Conservation (phyloP, 1,140 invertebrate species). For the Thaumatotibia leucotreta region DNA sequence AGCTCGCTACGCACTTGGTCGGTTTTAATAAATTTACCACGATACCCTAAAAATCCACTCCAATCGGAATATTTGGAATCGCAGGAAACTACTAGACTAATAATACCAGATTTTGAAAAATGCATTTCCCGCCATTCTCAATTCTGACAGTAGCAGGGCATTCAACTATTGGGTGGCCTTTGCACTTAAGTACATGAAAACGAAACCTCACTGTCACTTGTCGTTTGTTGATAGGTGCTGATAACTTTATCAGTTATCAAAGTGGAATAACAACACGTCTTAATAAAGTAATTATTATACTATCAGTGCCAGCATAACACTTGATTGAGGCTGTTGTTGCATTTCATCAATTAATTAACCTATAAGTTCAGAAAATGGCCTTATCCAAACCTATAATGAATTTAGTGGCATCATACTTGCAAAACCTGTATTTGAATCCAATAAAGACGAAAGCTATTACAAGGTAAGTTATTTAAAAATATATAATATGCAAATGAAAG, state of each 20-base stretch:
- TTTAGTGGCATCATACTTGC: slow-evolving; percentile 81
- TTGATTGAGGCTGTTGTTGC: not conserved
- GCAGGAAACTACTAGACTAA: not conserved
- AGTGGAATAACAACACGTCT: not conserved
- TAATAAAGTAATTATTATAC: not conserved
- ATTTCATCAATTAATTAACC: slow-evolving; percentile 40
- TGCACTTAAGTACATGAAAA: not conserved
- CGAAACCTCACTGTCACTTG: not conserved
- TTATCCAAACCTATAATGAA: slow-evolving; percentile 83
- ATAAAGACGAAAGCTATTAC: slow-evolving; percentile 85
- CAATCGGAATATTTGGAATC: not conserved
- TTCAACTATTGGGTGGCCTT: slow-evolving; percentile 8
- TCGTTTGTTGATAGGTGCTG: slow-evolving; percentile 8
- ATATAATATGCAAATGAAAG: not conserved
- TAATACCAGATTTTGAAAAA: not conserved
- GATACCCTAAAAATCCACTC: no score
- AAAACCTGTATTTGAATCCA: slow-evolving; percentile 82
- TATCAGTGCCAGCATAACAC: slow-evolving; percentile 2
- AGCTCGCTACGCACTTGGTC: no score
- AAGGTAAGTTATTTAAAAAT: slow-evolving; percentile 75
- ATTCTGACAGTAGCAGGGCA: not conserved
- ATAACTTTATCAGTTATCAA: slow-evolving; percentile 11
- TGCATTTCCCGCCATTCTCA: not conserved
- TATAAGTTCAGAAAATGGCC: slow-evolving; percentile 79
- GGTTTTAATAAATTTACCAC: no score